A percentile compares a stretch with the other conserved stretches of the same genome.
Conservation (phyloP, 2,888 invertebrate genomes). For the Vesta saturnalis region DNA sequence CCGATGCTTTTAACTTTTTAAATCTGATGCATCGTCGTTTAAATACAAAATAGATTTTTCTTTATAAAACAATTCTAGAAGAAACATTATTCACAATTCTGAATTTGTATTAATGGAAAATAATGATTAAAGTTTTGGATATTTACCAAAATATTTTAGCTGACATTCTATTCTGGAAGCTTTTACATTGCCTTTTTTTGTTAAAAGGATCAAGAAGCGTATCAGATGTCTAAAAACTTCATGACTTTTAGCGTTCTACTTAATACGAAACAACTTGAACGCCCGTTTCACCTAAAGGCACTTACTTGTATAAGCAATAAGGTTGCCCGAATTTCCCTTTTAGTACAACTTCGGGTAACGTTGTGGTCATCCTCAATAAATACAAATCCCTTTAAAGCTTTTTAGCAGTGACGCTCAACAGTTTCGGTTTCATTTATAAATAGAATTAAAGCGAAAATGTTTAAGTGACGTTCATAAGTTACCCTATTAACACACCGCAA, state of each 20-base stretch:
- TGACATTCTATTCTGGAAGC: no score
- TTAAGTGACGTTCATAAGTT: not conserved
- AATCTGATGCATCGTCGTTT: not conserved
- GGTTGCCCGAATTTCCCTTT: not conserved
- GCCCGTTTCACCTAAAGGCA: not conserved
- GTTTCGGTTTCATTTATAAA: not conserved
- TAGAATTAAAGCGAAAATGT: not conserved
- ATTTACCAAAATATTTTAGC: not conserved
- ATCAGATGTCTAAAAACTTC: not conserved
- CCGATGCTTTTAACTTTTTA: not conserved
- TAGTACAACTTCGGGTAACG: not conserved
- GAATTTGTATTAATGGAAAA: not conserved
- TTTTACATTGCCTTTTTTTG: not conserved
- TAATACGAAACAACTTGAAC: not conserved
- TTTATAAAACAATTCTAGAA: not conserved
- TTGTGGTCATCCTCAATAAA: conserved; percentile 1
- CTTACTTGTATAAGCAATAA: not conserved
- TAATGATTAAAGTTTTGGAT: not conserved
- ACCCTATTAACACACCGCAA: not conserved
- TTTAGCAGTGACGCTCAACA: not conserved
- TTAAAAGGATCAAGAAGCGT: not conserved
- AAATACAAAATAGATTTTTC: not conserved
- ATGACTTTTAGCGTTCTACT: not conserved
- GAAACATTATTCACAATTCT: not conserved
- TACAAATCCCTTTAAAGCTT: conserved; percentile 1